Base-by-base conservation (phyloP, 2,888 invertebrate genomes). In the Cosmorhoe ocellata region DNA sequence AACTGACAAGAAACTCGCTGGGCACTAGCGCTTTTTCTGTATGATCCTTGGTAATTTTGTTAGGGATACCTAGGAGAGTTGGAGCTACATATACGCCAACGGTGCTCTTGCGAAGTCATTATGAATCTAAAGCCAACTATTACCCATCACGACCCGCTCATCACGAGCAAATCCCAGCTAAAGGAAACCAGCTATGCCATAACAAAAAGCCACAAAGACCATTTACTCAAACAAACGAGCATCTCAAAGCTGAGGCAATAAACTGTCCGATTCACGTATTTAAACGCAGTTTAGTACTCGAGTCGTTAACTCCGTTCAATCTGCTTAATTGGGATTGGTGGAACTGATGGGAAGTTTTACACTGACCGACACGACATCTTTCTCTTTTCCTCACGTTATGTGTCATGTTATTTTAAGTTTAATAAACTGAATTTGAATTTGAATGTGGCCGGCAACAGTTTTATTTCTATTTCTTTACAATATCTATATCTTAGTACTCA, bases 271-370 rank as follows among this genome's bases (percentile, higher is more conserved):
- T 84, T 79, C 81, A 74, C 79, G 59, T 81, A 79, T 83, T 84
- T 83, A 83, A 84, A 78, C 77, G 74, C 64, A 76, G 79, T 80
- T 84, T 84, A 84, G 82, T 77, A 75, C 71, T 61, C 64, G 62
- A 61, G 76, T 76, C 81, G 80, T 79, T 80, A 82, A 84, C 83
- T 79, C 74, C 37, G 74, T 78, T 81, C 85, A 86, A 86, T 86
- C 85, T 84, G 86, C 83, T 86, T 86, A 86, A 86, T 86, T 86
- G 85, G 79, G 81, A 84, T 82, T 76, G 78, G 84, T 79, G 74
- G 71, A 70, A 73, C 73, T 81, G 79, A 79, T 69, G 67, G 70
- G 13, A 30, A 13, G n/a, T 11, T 36, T 31, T 27, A 7, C 4
- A 27, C 6, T 5, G 0, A 3, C 10, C 33, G 42, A 42, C n/a